Base-by-base conservation (phyloP, 2,888 invertebrate species). In the Morpho deidamia region DNA sequence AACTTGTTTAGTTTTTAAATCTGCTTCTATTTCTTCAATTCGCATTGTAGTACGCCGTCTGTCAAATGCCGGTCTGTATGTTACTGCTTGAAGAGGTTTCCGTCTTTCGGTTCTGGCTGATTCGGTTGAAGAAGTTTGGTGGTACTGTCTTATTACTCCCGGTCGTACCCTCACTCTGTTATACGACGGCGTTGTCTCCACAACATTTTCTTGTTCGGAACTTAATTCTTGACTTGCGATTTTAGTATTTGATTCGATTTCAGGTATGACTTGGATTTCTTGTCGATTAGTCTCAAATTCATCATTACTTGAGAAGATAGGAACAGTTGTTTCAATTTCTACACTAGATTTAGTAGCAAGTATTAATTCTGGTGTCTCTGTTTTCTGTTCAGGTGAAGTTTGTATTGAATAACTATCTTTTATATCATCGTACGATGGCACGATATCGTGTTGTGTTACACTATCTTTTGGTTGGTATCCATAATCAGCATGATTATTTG, bases 11-110 rank as follows among this genome's bases (percentile, higher is more conserved):
- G 90, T 88, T 60, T 89, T 90, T 51, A 90, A 72, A 62, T 88
- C 90, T 35, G 87, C 87, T 67, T 89, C 85, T 10, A 90, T 90
- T 77, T 90, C 90, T 63, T 90, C 90, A 53, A 90, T 90, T 32
- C 85, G 75, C 90, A 90, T 90, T 37, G 90, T 90, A 1, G 90
- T 90, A 56, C 86, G 76, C 10, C 85, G 75, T 64, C 78, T 81
- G 56, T 86, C 83, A 61, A 79, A 89, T 7, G 86, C 82, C 49
- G 90, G 90, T 61, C 90, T 78, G 53, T 89, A 87, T 38, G 90
- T 90, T 8, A 90, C 77, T 12, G 88, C 72, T 59, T 81, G 81
- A 2, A 69, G 45, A 23, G 70, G 72, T 56, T 76, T 75, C 55
- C 74, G 78, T 60, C 78, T 78, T 10, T 83, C 81, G 1, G 64